Evolutionary conservation across 2,797 vertebrate genomes (phyloP).

Genomic region (Okamejei kenojei): DNA sequence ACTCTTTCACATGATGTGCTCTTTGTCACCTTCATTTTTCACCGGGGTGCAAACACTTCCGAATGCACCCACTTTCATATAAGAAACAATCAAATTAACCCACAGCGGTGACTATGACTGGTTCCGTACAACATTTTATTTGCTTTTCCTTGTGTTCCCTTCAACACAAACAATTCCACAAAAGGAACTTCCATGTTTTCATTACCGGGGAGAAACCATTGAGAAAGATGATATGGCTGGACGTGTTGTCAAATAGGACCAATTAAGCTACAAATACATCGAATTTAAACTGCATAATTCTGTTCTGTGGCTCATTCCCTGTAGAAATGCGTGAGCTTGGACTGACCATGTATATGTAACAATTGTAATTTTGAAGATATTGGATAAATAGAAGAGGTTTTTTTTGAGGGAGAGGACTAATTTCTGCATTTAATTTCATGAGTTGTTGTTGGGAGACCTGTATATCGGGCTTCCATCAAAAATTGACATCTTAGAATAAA

Average conservation of each 20-base stretch:
- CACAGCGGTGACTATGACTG: background rate
- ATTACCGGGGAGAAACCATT: background rate
- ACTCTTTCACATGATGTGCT: background rate
- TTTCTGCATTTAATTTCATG: background rate
- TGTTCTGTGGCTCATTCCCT: background rate
- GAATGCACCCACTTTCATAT: too few species aligned
- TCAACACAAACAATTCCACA: background rate
- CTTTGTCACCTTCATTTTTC: background rate
- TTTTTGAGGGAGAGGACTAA: background rate
- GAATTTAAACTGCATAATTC: background rate
- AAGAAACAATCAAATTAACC: background rate
- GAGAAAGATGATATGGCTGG: background rate
- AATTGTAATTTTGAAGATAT: background rate
- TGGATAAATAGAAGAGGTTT: background rate
- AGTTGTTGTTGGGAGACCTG: background rate
- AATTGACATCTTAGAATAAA: too few species aligned
- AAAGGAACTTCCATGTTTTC: background rate
- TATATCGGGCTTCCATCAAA: too few species aligned
- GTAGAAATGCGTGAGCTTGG: background rate
- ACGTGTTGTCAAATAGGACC: background rate
- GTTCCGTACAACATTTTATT: background rate
- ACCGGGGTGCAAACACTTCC: too few species aligned
- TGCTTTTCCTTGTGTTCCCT: background rate
- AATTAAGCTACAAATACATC: background rate
- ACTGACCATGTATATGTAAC: too few species aligned